A percentile compares a stretch with the other conserved stretches of the same genome.
phyloP scores from a whole-genome alignment of 2,888 invertebrate genomes.

The Colostygia pectinataria region DNA sequence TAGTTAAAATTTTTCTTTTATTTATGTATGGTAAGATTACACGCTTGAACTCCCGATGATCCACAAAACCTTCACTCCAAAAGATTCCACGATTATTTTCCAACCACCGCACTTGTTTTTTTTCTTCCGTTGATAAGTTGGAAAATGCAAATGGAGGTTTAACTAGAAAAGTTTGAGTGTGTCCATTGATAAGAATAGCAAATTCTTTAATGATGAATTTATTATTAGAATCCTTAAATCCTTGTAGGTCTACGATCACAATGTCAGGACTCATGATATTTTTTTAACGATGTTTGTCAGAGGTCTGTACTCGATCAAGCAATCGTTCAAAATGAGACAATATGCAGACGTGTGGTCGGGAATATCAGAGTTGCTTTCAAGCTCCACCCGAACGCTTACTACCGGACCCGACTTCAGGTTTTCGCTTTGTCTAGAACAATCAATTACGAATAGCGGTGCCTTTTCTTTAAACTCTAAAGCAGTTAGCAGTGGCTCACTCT shows the following conservation, averaged over 20 bases:
- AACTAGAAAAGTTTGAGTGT: background rate
- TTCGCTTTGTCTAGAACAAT: too few species aligned
- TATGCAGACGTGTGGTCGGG: too few species aligned
- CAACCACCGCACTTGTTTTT: background rate
- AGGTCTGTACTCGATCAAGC: background rate
- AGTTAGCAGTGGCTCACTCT: too few species aligned
- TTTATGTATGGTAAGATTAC: background rate
- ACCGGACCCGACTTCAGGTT: too few species aligned
- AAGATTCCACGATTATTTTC: background rate
- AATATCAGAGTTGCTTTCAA: too few species aligned
- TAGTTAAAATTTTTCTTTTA: background rate
- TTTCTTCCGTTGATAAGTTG: background rate
- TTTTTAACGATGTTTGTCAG: background rate
- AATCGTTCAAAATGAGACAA: background rate
- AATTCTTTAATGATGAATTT: background rate
- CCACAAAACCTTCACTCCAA: background rate
- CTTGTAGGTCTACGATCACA: background rate
- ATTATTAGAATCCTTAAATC: background rate
- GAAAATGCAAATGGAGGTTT: background rate
- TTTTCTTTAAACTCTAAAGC: too few species aligned
- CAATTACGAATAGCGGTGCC: too few species aligned
- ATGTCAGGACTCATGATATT: background rate
- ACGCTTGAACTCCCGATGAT: background rate
- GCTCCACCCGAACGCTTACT: too few species aligned
- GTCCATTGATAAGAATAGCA: background rate